Evolutionary conservation across 2,113 vertebrate species (phyloP).

Genomic region (Pelecanus crispus): DNA sequence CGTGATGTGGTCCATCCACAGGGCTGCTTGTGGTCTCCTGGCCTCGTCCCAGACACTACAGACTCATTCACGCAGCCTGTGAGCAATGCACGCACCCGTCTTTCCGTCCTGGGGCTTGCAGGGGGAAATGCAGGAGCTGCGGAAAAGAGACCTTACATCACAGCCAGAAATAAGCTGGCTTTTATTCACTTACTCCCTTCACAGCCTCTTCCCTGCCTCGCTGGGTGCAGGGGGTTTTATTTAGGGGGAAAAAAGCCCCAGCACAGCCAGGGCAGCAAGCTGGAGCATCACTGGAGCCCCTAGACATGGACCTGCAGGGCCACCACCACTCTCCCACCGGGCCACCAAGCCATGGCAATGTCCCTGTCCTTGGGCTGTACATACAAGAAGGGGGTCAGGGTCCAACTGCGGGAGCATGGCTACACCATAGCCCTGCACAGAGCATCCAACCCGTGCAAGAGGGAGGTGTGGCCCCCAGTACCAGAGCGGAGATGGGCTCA

Average conservation of each 20-base stretch:
- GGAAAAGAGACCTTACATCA: not conserved
- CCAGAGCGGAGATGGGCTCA: accelerated
- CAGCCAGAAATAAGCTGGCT: not conserved
- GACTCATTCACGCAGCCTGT: not conserved
- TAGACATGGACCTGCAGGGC: not conserved
- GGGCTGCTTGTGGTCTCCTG: accelerated
- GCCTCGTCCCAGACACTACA: accelerated
- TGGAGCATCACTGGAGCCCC: not conserved
- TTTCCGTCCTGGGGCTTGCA: not conserved
- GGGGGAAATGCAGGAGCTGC: not conserved
- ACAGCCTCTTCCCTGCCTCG: not conserved
- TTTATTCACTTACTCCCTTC: not conserved
- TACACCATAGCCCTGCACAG: not conserved
- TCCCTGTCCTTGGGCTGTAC: not conserved
- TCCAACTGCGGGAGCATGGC: accelerated
- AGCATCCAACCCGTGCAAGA: accelerated
- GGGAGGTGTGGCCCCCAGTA: accelerated
- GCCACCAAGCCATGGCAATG: not conserved
- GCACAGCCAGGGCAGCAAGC: not conserved
- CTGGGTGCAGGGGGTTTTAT: accelerated
- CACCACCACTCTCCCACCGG: not conserved
- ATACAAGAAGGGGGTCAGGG: not conserved
- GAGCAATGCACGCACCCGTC: accelerated
- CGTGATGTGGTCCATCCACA: accelerated
- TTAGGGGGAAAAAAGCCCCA: accelerated